Base-by-base conservation (phyloP, 2,797 vertebrate species). In the Ispidina lecontei region DNA sequence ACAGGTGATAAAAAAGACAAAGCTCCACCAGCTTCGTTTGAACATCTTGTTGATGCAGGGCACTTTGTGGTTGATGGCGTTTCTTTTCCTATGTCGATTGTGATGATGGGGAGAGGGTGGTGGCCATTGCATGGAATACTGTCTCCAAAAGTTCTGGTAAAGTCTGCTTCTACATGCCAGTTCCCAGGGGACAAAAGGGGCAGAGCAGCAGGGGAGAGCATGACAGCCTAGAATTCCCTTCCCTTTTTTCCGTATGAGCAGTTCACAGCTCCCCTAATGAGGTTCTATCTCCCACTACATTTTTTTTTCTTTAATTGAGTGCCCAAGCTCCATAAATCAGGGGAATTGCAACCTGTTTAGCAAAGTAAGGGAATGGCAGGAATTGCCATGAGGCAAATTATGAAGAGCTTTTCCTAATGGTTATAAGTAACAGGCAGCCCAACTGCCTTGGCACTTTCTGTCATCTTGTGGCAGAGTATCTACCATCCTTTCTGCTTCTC, bases 1-100 rank as follows among this genome's bases (percentile, higher is more conserved):
- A 77, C 99, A 99, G 99, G 99, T 98, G 94, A 97, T 94, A 43
- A 74, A 43, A 74, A 44, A 23, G 5, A 1, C 20, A 81, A 51
- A 60, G 56, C 20, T 85, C 41, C 44, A 15, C 47, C 16, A 20
- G 2, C 41, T 64, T 33, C 14, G 39, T 22, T 23, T 56, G 49
- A 70, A 12, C 14, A 4, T 29, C 6, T 46, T 33, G 25, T 62
- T 69, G 21, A 14, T 19, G 7, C n/a, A 51, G 44, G 19, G 12
- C 17, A 4, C 20, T 87, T 56, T 44, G 28, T 16, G 18, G 16
- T 10, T 14, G n/a, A 20, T 55, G 43, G 14, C 3, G 4, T 55
- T 73, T 86, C 20, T 41, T 67, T 43, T 19, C 17, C 22, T 22
- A 2, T 15, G 0, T 29, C 56, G 39, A 8, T 81, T 73, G 5